Conservation (phyloP, 64 coral and sea anemone species). For the Montipora foliosa region DNA sequence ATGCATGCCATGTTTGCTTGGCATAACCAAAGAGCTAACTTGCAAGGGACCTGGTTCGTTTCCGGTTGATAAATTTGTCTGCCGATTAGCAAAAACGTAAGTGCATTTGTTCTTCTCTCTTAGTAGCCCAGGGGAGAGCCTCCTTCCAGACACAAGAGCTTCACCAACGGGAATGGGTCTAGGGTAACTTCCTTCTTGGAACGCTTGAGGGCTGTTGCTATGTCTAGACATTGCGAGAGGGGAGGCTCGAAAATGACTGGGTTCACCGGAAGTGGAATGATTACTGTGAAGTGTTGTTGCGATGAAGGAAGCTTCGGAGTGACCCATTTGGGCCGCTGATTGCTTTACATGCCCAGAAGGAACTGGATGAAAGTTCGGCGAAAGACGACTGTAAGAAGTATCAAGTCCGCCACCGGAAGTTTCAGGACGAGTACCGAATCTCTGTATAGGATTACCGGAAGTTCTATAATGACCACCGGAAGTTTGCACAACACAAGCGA, state of each 20-base stretch:
- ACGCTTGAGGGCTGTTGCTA: neutral
- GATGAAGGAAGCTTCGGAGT: neutral
- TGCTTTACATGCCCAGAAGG: slow-evolving; percentile 12
- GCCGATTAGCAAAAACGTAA: slow-evolving; percentile 32
- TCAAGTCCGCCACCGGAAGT: neutral
- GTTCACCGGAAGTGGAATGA: neutral
- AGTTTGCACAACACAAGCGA: neutral
- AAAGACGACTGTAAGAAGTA: neutral
- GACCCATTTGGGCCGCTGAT: neutral
- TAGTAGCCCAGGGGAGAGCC: neutral
- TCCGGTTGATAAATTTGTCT: neutral
- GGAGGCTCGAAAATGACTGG: neutral
- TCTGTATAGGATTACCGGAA: neutral
- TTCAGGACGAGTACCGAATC: neutral
- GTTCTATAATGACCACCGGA: neutral
- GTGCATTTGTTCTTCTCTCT: slow-evolving; percentile 3
- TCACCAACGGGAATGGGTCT: neutral
- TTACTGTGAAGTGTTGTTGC: neutral
- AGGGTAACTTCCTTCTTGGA: neutral
- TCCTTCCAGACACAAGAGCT: neutral
- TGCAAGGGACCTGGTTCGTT: neutral
- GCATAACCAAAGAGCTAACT: neutral
- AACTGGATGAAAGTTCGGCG: neutral
- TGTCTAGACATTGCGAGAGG: neutral
- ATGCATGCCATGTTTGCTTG: neutral